Percentiles rank a stretch among this genome's conserved stretches.
Conservation (phyloP, 2,888 invertebrate species). For the Romanomermis culicivorax region DNA sequence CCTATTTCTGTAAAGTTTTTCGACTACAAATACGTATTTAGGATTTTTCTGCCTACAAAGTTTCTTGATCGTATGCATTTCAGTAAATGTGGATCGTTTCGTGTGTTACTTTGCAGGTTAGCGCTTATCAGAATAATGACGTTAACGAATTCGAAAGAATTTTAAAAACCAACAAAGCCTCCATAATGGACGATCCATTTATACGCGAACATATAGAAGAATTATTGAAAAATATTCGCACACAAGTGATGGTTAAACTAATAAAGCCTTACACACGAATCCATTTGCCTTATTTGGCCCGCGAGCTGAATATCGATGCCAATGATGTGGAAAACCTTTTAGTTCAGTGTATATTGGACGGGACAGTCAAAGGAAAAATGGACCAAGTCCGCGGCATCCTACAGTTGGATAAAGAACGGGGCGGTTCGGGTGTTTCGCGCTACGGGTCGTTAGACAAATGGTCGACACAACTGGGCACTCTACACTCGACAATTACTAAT, state of each 20-base stretch:
- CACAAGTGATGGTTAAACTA: slow-evolving; percentile 62
- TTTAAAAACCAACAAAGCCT: slow-evolving; percentile 68
- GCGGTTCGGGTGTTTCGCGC: slow-evolving; percentile 56
- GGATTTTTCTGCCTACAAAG: too few relatives aligned
- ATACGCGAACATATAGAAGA: slow-evolving; percentile 89
- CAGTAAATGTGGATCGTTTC: too few relatives aligned
- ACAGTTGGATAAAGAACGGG: slow-evolving; percentile 49
- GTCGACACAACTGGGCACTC: slow-evolving; percentile 66
- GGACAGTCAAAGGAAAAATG: slow-evolving; percentile 41
- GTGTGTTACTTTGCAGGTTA: too few relatives aligned
- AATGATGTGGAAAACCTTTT: slow-evolving; percentile 77
- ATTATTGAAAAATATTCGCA: slow-evolving; percentile 15
- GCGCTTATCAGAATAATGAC: slow-evolving; percentile 88
- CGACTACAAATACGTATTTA: too few relatives aligned
- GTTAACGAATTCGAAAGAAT: slow-evolving; percentile 94
- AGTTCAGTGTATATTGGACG: slow-evolving; percentile 91
- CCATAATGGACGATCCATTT: slow-evolving; percentile 98
- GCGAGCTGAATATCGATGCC: slow-evolving; percentile 36
- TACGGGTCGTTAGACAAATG: slow-evolving; percentile 85
- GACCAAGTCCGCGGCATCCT: slow-evolving; percentile 77
- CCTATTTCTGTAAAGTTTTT: too few relatives aligned
- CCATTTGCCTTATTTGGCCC: slow-evolving; percentile 89
- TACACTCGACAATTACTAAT: slow-evolving; percentile 71
- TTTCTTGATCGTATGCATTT: too few relatives aligned
- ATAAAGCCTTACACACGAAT: slow-evolving; percentile 95